Base-by-base conservation (phyloP, 1,140 invertebrate species). In the Potamilus streckersoni region DNA sequence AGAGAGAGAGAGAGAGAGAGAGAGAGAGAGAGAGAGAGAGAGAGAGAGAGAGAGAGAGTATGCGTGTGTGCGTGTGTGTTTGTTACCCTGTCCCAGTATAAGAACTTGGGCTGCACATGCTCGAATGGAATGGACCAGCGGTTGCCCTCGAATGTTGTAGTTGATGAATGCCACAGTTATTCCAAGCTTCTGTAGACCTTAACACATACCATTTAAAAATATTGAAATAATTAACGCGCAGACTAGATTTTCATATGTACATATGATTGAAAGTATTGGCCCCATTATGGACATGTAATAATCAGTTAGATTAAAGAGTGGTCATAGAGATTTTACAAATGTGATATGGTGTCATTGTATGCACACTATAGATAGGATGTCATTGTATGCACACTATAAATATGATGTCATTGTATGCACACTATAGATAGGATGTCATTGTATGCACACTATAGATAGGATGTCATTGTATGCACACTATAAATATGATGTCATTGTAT, bases 121-220 rank as follows among this genome's bases (percentile, higher is more conserved):
- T 17, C 61, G 65, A 19, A 86, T 71, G 20, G 72, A 79, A 56
- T 84, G 81, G 19, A 79, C 55, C 66, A 86, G 64, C 6, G 80
- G 73, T 55, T 83, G 73, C 17, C 69, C 69, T n/a, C 65, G 64
- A 27, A 84, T 69, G 60, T 83, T 81, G 55, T 74, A 76, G 69
- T 86, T 86, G 38, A 86, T 76, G n/a, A 83, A 78, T 4, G 83
- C 78, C 58, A 69, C 75, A 49, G 74, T 65, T n/a, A 84, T 38
- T 20, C 85, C 85, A 8, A 86, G 60, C 67, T 84, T 86, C 72
- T 81, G 76, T 17, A 86, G 71, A 62, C 83, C 85, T 86, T 49
- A 49, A 49, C 6, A 49, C 38, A 49, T 8, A 49, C 38, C 38
- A 49, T 49, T 49, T 49, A 49, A 63, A 16, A 64, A 75, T 27